Evolutionary conservation across 2,888 invertebrate species (phyloP), one percentile per base, ranked within the genome.

Genomic region (Drosophila acutilabella): DNA sequence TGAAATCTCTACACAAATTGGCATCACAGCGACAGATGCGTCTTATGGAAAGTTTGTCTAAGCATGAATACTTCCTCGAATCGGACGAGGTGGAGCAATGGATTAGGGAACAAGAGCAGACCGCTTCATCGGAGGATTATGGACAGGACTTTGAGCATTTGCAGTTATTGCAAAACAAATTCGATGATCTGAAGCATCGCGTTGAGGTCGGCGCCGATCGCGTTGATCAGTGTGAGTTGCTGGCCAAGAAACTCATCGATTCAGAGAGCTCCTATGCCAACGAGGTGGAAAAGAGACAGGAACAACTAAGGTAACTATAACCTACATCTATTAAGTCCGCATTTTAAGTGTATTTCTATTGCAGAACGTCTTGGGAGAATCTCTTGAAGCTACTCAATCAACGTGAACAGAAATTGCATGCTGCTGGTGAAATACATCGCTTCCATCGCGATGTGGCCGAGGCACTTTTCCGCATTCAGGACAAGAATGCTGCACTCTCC

Each of bases 381-480:
- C 94, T 99, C 0, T 94, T 98, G 53, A 96, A 97, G 54, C 95
- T 97, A 90, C 96, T 99, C 65, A 96, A 96, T 81, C 95, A 96
- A 52, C 95, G 99, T 13, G 97, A 97, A 75, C 95, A 96, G 71
- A 96, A 98, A 44, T 93, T 99, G 41, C 95, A 96, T 90, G 99
- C 98, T 0, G 99, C 99, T 1, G 98, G 97, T 10, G 98, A 99
- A 93, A 98, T 99, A 78, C 99, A 99, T 93, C 95, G 98, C 60
- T 99, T 98, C 94, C 99, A 99, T 93, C 95, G 98, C 58, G 99
- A 99, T 92, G 98, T 97, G 1, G 97, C 96, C 20, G 98, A 99
- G 90, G 96, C 98, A 2, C 92, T 98, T 8, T 96, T 97, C 42
- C 94, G 98, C 23, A 98, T 98, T 42, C 97, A 96, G 76, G 98